Base-by-base conservation (phyloP, 2,797 vertebrate species). In the Acipenser oxyrinchus region DNA sequence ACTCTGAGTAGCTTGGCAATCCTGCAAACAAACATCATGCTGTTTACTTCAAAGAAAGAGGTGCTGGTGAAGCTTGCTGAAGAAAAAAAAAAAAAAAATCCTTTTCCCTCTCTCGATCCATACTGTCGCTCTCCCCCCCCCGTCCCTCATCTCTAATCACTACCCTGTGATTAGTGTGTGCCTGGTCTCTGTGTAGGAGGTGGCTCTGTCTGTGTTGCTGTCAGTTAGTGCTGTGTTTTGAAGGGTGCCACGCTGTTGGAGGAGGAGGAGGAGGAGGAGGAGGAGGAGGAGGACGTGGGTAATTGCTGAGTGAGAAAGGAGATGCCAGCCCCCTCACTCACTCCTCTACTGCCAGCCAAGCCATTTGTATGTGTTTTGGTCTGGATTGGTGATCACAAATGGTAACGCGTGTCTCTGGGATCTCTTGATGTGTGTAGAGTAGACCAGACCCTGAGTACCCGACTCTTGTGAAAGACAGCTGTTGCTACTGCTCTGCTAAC, bases 11-110 rank as follows among this genome's bases (percentile, higher is more conserved):
- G 74, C 75, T 70, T 71, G 73, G 79, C 74, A 65, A 74, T 68
- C 74, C 68, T 68, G 73, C 72, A 79, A 81, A 82, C 77, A 76
- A 76, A 74, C 75, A 52, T 75, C 69, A 74, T 75, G 51, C 49
- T 75, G 74, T 74, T 81, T 82, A 76, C 74, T 73, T 74, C 51
- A 67, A 65, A 73, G 64, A 70, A 37, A 65, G 65, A 63, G 68
- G 15, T 63, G 67, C 49, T 63, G 53, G 23, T 37, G 23, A 37
- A 37, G 23, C 23, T 37, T 37, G 75, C 61, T 68, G 65, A 51
- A 68, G 65, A 70, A 71, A 62, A 65, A 71, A 65, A 71, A 70
- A 6, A 71, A 71, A 67, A 55, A 62, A 37, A 68, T 18, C 61
- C 57, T 69, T 15, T 23, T 18, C 7, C 9, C 12, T 49, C 55